Evolutionary conservation across 1,140 invertebrate genomes (phyloP).

Genomic region (Oreohelix idahoensis): DNA sequence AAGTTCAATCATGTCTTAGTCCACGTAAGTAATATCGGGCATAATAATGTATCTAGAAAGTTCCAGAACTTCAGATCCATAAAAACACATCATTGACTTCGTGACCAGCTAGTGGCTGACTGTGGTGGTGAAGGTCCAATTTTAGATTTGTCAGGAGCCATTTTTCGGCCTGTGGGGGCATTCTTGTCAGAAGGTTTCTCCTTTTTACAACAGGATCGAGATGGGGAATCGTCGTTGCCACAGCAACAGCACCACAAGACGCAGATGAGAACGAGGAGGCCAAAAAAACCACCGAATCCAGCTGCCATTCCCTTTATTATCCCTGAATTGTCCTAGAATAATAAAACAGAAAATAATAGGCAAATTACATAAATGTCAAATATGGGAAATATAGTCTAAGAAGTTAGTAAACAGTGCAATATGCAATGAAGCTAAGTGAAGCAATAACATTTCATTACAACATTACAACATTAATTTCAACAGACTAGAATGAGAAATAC

Average conservation of each 20-base stretch:
- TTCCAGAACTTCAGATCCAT: too few species aligned
- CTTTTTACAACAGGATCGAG: constrained; percentile 10
- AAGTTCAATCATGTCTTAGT: too few species aligned
- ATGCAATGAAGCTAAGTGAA: too few species aligned
- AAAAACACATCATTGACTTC: neutral
- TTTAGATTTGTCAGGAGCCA: neutral
- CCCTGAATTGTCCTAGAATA: constrained; percentile 27
- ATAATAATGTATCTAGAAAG: too few species aligned
- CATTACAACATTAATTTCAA: too few species aligned
- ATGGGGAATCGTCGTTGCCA: constrained; percentile 6
- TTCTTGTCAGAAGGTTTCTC: neutral
- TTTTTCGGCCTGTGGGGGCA: neutral
- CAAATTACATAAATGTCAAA: too few species aligned
- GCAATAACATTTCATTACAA: too few species aligned
- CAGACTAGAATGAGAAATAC: too few species aligned
- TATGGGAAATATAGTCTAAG: too few species aligned
- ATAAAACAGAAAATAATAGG: too few species aligned
- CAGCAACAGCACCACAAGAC: constrained; percentile 45
- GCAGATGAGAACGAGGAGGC: constrained; percentile 35
- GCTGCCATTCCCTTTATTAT: constrained; percentile 45
- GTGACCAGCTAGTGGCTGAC: constrained; percentile 32
- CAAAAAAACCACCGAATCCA: constrained; percentile 44
- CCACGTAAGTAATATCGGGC: too few species aligned
- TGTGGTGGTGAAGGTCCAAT: constrained; percentile 38
- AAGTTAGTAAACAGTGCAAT: too few species aligned